A percentile compares a stretch with the other conserved stretches of the same genome.
phyloP scores from a whole-genome alignment of 2,888 invertebrate genomes.

The Phania funesta region DNA sequence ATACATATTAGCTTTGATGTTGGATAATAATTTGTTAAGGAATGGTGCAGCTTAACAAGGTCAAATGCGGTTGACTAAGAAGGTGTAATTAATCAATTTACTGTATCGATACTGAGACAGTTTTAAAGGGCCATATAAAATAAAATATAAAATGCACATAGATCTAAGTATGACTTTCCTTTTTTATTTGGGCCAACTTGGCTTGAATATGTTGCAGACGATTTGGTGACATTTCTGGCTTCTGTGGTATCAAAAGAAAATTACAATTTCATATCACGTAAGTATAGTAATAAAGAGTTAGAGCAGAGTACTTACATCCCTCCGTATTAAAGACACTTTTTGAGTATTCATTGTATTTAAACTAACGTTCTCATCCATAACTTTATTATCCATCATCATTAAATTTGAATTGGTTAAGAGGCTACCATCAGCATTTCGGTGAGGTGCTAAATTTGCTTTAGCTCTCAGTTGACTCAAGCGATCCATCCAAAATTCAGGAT shows the following conservation, averaged over 20 bases:
- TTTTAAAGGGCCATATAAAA: conserved; percentile 16
- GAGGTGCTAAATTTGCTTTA: conserved; percentile 74
- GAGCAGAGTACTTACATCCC: conserved; percentile 75
- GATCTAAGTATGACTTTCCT: conserved; percentile 76
- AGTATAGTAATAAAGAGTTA: neutral
- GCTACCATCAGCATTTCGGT: conserved; percentile 72
- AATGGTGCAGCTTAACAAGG: neutral
- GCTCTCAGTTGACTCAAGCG: conserved; percentile 76
- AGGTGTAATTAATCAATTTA: neutral
- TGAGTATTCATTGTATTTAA: conserved; percentile 78
- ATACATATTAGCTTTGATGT: neutral
- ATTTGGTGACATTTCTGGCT: conserved; percentile 79
- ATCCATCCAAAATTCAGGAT: conserved; percentile 80
- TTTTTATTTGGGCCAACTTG: conserved; percentile 79
- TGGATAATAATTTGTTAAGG: neutral
- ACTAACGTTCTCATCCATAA: conserved; percentile 80
- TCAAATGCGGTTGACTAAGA: neutral
- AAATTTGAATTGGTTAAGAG: conserved; percentile 65
- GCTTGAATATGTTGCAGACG: conserved; percentile 80
- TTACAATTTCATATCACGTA: neutral
- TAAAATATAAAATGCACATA: conserved; percentile 8
- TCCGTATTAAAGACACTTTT: conserved; percentile 77
- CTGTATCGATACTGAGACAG: neutral
- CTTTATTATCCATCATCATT: conserved; percentile 78
- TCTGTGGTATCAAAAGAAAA: conserved; percentile 71